Evolutionary conservation across 2,888 invertebrate genomes (phyloP).

Genomic region (Pherbina coryleti): DNA sequence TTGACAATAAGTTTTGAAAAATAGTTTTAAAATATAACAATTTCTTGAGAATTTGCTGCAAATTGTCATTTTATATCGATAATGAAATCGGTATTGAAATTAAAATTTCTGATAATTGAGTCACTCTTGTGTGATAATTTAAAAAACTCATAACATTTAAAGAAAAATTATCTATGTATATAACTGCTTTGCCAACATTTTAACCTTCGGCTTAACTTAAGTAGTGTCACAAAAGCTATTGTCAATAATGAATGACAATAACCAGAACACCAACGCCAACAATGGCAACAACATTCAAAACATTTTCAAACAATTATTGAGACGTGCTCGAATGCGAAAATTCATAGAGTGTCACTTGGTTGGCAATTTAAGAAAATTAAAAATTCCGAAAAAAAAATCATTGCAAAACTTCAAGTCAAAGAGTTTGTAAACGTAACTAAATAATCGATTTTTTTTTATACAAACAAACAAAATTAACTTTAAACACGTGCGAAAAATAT

Average conservation of each 20-base stretch:
- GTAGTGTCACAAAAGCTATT: neutral
- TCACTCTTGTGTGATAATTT: too few relatives aligned
- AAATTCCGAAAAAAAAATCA: neutral
- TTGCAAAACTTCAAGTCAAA: neutral
- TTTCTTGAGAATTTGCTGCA: too few relatives aligned
- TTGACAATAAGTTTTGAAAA: too few relatives aligned
- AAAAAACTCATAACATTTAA: too few relatives aligned
- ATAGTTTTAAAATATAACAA: too few relatives aligned
- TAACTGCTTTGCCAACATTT: neutral
- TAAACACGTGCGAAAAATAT: slow-evolving; percentile 14
- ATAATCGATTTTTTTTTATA: neutral
- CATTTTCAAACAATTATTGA: neutral
- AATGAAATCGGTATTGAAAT: too few relatives aligned
- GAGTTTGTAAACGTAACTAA: neutral
- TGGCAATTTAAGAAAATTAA: neutral
- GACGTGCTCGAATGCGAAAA: neutral
- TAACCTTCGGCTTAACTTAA: neutral
- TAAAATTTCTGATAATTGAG: too few relatives aligned
- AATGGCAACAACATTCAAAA: neutral
- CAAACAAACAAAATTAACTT: neutral
- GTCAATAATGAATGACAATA: neutral
- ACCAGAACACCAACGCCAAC: neutral
- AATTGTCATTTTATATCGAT: too few relatives aligned
- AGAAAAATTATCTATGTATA: too few relatives aligned
- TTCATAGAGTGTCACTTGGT: neutral